A percentile compares a stretch with the other conserved stretches of the same genome.
Evolutionary conservation across 2,797 vertebrate species (phyloP).

Genomic region (Trematomus bernacchii): DNA sequence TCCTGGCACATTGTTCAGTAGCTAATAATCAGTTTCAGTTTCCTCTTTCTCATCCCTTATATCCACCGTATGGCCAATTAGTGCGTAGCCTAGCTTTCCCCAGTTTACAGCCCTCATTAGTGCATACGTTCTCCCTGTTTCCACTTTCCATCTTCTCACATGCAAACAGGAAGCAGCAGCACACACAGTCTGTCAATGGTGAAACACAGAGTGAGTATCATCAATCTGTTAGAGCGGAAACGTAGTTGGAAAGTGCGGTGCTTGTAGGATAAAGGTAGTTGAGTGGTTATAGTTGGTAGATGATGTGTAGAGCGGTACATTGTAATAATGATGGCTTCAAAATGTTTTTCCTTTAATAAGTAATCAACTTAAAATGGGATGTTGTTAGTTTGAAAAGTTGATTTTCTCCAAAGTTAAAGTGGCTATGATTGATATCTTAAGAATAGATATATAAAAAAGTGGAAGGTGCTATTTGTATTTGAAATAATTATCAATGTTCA

Average conservation of each 20-base stretch:
- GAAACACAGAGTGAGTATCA: conserved; percentile 70
- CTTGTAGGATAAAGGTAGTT: neutral
- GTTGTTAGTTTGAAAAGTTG: neutral
- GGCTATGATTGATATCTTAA: neutral
- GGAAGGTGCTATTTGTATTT: too few species aligned
- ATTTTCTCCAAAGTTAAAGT: neutral
- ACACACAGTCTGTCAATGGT: conserved; percentile 31
- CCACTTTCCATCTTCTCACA: conserved; percentile 53
- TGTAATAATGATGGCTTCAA: neutral
- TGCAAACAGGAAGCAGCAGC: conserved; percentile 69
- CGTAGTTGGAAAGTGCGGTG: neutral
- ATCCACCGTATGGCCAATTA: conserved; percentile 60
- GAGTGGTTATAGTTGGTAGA: neutral
- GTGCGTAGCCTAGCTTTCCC: conserved; percentile 82
- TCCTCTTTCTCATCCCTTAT: conserved; percentile 29
- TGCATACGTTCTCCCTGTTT: conserved; percentile 76
- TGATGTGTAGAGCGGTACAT: neutral
- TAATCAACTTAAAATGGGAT: neutral
- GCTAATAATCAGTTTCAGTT: conserved; percentile 42
- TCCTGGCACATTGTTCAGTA: conserved; percentile 5
- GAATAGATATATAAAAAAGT: too few species aligned
- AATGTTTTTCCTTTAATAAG: neutral
- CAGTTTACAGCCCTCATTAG: conserved; percentile 80
- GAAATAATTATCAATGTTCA: too few species aligned
- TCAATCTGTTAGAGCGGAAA: neutral